A percentile compares a stretch with the other conserved stretches of the same genome.
These are phyloP conservation scores for Drosophila tristis DNA, from an alignment of 1,140 invertebrate genomes.

Conservation along the genomic window DNA sequence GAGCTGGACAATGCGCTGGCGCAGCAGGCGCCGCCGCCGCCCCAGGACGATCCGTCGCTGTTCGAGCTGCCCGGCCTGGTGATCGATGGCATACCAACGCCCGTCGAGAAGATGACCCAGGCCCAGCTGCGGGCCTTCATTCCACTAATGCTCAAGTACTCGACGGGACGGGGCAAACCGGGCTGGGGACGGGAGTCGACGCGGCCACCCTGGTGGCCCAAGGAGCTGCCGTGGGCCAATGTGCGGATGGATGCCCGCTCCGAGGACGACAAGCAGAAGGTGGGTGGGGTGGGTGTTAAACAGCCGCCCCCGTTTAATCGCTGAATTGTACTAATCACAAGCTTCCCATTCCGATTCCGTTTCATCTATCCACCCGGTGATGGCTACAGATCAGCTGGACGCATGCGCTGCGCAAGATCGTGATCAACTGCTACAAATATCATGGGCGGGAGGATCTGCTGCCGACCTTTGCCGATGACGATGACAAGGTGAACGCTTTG, in stretches of 20 bases:
- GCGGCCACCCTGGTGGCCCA: slow-evolving; percentile 98
- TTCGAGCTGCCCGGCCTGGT: slow-evolving; percentile 98
- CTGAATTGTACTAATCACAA: slow-evolving; percentile 28
- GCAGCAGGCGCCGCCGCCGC: slow-evolving; percentile 96
- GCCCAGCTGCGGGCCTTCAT: slow-evolving; percentile 98
- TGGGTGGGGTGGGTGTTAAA: slow-evolving; percentile 84
- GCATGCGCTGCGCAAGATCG: slow-evolving; percentile 97
- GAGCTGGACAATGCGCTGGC: slow-evolving; percentile 96
- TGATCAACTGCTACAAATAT: slow-evolving; percentile 99
- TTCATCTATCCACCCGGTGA: background rate
- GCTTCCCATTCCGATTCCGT: background rate
- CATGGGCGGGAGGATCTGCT: slow-evolving; percentile 97
- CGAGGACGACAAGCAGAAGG: slow-evolving; percentile 98
- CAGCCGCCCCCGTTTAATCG: slow-evolving; percentile 40
- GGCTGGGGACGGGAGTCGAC: slow-evolving; percentile 98
- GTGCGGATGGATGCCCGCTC: slow-evolving; percentile 98
- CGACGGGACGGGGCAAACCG: slow-evolving; percentile 97
- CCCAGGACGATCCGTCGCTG: slow-evolving; percentile 95
- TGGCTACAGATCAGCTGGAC: slow-evolving; percentile 96
- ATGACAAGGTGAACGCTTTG: slow-evolving; percentile 89
- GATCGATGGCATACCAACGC: slow-evolving; percentile 98
- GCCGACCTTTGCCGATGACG: slow-evolving; percentile 96
- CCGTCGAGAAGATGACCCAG: slow-evolving; percentile 99
- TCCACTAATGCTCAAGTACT: slow-evolving; percentile 99
- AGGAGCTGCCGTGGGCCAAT: slow-evolving; percentile 98